Conservation (phyloP, 2,797 vertebrate genomes). For the Epinephelus awoara region DNA sequence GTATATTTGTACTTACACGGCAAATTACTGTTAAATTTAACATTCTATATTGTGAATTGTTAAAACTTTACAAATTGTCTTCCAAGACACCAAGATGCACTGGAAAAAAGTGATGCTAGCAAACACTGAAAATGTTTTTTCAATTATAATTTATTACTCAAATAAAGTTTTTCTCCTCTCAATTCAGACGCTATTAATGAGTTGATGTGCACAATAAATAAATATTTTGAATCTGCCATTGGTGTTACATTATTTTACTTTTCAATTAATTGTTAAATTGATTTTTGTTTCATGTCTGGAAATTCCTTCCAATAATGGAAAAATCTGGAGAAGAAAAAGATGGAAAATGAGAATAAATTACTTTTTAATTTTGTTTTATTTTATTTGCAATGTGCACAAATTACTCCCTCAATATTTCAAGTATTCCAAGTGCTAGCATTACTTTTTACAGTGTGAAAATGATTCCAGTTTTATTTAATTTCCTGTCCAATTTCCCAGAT, state of each 20-base stretch:
- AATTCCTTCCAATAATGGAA: too few relatives aligned
- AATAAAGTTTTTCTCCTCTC: slow-evolving; percentile 6
- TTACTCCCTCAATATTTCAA: too few relatives aligned
- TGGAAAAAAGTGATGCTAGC: slow-evolving; percentile 44
- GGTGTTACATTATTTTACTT: too few relatives aligned
- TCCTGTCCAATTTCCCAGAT: not conserved
- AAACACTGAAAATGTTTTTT: slow-evolving; percentile 17
- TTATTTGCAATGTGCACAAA: too few relatives aligned
- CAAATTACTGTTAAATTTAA: slow-evolving; percentile 62
- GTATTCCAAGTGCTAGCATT: slow-evolving; percentile 25
- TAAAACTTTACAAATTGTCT: slow-evolving; percentile 56
- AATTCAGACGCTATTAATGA: not conserved
- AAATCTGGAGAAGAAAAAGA: too few relatives aligned
- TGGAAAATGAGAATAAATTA: too few relatives aligned
- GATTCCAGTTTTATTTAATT: not conserved
- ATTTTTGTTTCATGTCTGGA: too few relatives aligned
- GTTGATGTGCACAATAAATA: not conserved
- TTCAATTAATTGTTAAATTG: too few relatives aligned
- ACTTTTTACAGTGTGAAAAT: slow-evolving; percentile 35
- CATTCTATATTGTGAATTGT: slow-evolving; percentile 33
- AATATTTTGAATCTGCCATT: too few relatives aligned
- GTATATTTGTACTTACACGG: slow-evolving; percentile 32
- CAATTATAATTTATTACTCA: not conserved
- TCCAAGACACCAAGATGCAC: slow-evolving; percentile 57
- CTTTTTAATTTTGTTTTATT: too few relatives aligned